phyloP scores from a whole-genome alignment of 2,113 vertebrate species.

The Miniopterus natalensis region DNA sequence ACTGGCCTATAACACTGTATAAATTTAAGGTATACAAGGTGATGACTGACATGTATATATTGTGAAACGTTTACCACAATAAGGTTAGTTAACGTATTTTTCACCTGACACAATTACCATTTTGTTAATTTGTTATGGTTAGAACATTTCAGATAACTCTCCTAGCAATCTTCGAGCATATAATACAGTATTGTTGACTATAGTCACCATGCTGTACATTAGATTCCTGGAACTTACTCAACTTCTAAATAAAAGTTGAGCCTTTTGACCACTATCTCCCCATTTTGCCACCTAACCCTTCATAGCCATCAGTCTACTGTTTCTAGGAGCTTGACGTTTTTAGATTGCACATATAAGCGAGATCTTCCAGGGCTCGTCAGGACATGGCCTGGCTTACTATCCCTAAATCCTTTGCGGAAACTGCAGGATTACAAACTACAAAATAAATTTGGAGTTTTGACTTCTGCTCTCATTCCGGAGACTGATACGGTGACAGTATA shows the following conservation, averaged over 20 bases:
- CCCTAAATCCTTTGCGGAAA: slow-evolving; percentile 36
- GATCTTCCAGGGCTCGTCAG: neutral
- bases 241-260: slow-evolving; percentile 42
- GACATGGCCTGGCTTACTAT: neutral
- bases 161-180: neutral
- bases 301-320: neutral
- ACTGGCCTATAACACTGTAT: neutral
- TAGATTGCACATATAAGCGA: neutral
- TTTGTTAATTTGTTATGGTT: neutral
- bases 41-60: neutral
- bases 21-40: neutral
- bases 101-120: neutral
- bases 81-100: neutral
- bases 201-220: neutral
- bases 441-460: neutral
- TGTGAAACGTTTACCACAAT: neutral
- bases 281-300: neutral
- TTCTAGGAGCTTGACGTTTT: neutral
- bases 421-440: neutral
- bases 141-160: slow-evolving; percentile 1
- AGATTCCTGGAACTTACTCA: neutral
- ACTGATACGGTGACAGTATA: neutral
- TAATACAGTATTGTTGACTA: neutral
- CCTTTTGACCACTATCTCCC: neutral
- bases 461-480: slow-evolving; percentile 1